A percentile compares a stretch with the other conserved stretches of the same genome.
phyloP scores from a whole-genome alignment of 2,113 vertebrate genomes.

The Eurystomus gularis region DNA sequence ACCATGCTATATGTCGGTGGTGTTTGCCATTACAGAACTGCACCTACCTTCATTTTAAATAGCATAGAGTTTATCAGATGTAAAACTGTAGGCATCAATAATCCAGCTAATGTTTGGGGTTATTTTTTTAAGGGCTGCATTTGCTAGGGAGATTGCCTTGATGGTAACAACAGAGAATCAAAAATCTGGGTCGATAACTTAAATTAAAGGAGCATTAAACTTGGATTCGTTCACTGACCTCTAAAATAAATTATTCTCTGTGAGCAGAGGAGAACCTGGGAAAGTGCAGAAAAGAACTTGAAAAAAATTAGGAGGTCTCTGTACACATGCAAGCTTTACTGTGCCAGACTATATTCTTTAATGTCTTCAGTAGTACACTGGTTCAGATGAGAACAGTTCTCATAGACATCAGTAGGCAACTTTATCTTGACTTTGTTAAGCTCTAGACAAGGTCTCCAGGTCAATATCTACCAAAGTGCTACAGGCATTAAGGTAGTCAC shows the following conservation, averaged over 20 bases:
- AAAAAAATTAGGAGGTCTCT: not conserved
- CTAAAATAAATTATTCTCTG: not conserved
- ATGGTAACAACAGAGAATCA: not conserved
- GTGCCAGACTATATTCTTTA: not conserved
- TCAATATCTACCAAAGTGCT: not conserved
- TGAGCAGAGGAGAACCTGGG: not conserved
- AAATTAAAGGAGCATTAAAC: not conserved
- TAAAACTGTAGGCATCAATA: not conserved
- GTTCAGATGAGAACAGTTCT: not conserved
- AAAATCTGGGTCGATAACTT: not conserved
- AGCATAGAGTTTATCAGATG: not conserved
- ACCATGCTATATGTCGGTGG: not conserved
- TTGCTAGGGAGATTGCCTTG: not conserved
- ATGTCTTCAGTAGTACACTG: not conserved
- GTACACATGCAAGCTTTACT: not conserved
- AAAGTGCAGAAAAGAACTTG: not conserved
- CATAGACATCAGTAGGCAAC: not conserved
- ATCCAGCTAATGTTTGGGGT: accelerated
- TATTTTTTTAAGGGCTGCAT: not conserved
- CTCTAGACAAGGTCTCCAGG: not conserved
- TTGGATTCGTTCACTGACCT: not conserved
- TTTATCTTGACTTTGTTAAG: not conserved
- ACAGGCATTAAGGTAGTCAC: not conserved
- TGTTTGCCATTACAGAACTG: not conserved
- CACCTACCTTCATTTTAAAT: not conserved